phyloP scores from a whole-genome alignment of 35 echinoderm and acorn worm genomes.

The Apostichopus japonicus region DNA sequence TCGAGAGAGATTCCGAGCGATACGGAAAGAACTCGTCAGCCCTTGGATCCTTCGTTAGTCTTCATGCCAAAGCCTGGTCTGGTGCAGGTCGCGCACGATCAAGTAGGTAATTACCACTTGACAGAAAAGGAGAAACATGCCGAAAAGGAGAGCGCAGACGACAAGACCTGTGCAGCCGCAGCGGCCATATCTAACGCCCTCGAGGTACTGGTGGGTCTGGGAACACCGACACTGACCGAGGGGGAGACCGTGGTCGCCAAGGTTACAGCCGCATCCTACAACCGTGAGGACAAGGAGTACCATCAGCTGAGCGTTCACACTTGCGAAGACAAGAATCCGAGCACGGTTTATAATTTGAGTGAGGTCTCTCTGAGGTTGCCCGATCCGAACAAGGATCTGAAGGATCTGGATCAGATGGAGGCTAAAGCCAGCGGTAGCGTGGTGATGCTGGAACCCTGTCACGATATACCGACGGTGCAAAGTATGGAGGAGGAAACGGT shows the following conservation, averaged over 20 bases:
- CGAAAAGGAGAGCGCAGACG: neutral
- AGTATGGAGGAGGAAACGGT: neutral
- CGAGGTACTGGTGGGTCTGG: conserved; percentile 41
- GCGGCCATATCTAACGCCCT: conserved; percentile 56
- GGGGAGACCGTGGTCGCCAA: neutral
- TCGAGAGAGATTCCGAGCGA: neutral
- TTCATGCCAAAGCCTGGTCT: neutral
- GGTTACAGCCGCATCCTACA: too few relatives aligned
- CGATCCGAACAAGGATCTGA: neutral
- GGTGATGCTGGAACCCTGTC: neutral
- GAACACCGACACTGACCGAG: neutral
- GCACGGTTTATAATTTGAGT: neutral
- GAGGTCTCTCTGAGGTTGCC: conserved; percentile 1
- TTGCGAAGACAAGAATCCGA: neutral
- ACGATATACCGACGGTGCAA: neutral
- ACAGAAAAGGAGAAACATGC: neutral
- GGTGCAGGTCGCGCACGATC: neutral
- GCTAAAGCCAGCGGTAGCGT: neutral
- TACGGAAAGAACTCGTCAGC: neutral
- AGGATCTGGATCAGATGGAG: neutral
- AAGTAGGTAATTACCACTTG: neutral
- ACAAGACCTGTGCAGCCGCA: neutral
- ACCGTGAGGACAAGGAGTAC: neutral
- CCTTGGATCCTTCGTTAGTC: neutral
- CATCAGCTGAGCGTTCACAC: neutral